Percentiles rank a stretch among this genome's conserved stretches.
Evolutionary conservation across 2,113 vertebrate genomes (phyloP).

Genomic region (Hyaena hyaena): DNA sequence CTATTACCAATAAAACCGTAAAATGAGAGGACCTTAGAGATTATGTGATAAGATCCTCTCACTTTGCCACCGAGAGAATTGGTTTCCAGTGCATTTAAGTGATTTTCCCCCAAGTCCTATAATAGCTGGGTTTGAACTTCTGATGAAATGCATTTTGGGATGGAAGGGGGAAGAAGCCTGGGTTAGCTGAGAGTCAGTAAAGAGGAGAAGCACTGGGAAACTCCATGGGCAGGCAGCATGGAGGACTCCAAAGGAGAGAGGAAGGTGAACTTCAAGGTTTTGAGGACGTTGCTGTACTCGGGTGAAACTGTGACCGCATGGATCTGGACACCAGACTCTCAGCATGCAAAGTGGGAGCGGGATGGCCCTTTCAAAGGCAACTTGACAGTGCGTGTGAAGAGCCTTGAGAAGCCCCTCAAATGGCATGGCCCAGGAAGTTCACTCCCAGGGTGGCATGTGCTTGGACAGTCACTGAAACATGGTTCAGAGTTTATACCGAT

Average conservation of each 20-base stretch:
- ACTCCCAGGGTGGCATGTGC: rapidly evolving
- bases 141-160: background rate
- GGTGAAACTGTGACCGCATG: background rate
- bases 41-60: background rate
- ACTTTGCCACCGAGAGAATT: background rate
- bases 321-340: rapidly evolving
- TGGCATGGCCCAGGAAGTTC: background rate
- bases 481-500: too few species aligned
- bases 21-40: background rate
- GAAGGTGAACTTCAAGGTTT: background rate
- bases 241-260: background rate
- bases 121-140: background rate
- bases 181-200: background rate
- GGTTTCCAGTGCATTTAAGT: background rate
- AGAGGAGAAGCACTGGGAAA: background rate
- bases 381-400: background rate
- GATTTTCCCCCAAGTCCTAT: background rate
- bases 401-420: background rate
- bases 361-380: background rate
- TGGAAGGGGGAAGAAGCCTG: background rate
- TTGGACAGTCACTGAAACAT: background rate
- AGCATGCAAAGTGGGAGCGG: rapidly evolving
- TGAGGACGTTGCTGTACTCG: rapidly evolving
- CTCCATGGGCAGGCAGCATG: rapidly evolving
- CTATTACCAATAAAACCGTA: background rate